Evolutionary conservation across 2,797 vertebrate species (phyloP).

Genomic region (Catostomus latipinnis): DNA sequence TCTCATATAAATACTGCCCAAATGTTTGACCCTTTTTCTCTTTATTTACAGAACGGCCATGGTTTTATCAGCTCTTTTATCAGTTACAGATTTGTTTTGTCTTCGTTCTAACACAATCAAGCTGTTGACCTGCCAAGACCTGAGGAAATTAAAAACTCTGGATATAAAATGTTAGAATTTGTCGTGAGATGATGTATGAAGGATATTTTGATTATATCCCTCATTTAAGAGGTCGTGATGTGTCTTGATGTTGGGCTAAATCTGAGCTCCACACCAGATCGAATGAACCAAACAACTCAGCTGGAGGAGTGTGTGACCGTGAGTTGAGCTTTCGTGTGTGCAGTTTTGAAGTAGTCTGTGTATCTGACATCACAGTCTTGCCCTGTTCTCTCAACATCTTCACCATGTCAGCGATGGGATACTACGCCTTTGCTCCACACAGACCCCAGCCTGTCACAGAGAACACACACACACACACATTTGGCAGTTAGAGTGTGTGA

Average conservation of each 20-base stretch:
- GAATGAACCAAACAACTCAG: slow-evolving; percentile 3
- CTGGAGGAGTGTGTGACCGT: slow-evolving; percentile 12
- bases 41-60: slow-evolving; percentile 38
- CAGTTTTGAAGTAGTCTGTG: neutral
- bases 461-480: slow-evolving; percentile 1
- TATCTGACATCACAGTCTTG: slow-evolving; percentile 76
- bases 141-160: slow-evolving; percentile 12
- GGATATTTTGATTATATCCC: neutral
- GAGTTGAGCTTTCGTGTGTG: no score
- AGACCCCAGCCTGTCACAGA: slow-evolving; percentile 78
- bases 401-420: slow-evolving; percentile 85
- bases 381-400: slow-evolving; percentile 84
- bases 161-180: neutral
- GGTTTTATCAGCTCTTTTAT: slow-evolving; percentile 40
- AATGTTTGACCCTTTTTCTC: slow-evolving; percentile 45
- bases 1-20: slow-evolving; percentile 35
- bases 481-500: neutral
- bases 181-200: slow-evolving; percentile 8
- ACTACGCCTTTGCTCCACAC: slow-evolving; percentile 85
- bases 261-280: neutral
- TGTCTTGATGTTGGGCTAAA: no score
- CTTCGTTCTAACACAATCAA: slow-evolving; percentile 40
- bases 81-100: slow-evolving; percentile 53
- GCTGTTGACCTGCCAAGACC: slow-evolving; percentile 17
- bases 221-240: neutral